Evolutionary conservation across 2,113 vertebrate species (phyloP).

Genomic region (Carassius carassius): DNA sequence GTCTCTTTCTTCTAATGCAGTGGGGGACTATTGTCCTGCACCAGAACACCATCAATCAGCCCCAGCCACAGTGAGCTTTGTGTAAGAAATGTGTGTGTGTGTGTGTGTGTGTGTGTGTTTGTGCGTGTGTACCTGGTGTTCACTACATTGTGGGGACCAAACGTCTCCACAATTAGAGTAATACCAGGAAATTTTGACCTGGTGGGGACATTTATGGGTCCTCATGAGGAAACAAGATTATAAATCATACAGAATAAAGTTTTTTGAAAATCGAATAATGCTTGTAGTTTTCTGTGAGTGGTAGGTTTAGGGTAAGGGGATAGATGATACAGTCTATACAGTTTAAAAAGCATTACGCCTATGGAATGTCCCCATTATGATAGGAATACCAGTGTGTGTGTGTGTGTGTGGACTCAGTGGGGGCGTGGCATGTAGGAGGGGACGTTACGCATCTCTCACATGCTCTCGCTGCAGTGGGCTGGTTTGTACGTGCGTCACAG

Average conservation of each 20-base stretch:
- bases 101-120: not conserved
- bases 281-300: too few species aligned
- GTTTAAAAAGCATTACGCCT: too few species aligned
- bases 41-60: conserved; percentile 67
- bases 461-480: conserved; percentile 48
- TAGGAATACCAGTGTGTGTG: not conserved
- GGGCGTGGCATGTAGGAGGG: conserved; percentile 3
- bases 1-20: conserved; percentile 56
- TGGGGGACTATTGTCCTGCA: conserved; percentile 53
- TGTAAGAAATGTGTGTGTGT: not conserved
- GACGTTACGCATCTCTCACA: conserved; percentile 10
- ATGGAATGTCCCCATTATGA: too few species aligned
- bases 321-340: too few species aligned
- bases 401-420: conserved; percentile 19
- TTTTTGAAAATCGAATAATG: too few species aligned
- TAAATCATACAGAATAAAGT: too few species aligned
- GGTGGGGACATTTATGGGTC: too few species aligned
- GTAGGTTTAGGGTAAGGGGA: too few species aligned
- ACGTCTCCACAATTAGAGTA: too few species aligned
- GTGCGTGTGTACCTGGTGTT: not conserved
- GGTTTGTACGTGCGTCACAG: conserved; percentile 51
- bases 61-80: conserved; percentile 36
- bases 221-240: too few species aligned
- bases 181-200: too few species aligned
- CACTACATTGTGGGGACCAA: too few species aligned